Conservation (phyloP, 2,797 vertebrate species). For the Rhadinocentrus ornatus region DNA sequence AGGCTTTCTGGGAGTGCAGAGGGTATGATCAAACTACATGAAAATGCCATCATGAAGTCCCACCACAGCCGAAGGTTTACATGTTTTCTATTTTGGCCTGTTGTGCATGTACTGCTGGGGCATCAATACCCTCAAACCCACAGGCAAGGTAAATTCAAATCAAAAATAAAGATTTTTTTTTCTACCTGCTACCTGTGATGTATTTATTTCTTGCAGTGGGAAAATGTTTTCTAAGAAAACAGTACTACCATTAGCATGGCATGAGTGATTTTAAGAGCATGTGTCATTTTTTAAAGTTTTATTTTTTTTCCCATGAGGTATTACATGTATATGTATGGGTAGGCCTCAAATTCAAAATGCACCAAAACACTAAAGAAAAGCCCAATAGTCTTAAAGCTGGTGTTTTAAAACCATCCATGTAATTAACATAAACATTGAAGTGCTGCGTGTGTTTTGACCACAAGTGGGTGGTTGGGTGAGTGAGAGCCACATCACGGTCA, state of each 20-base stretch:
- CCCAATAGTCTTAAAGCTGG: not conserved
- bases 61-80: constrained; percentile 68
- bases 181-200: constrained; percentile 59
- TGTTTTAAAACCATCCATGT: constrained; percentile 12
- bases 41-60: constrained; percentile 77
- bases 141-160: constrained; percentile 76
- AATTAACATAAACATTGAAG: constrained; percentile 14
- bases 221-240: constrained; percentile 46
- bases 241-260: constrained; percentile 7
- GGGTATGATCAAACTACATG: constrained; percentile 78
- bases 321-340: constrained; percentile 18
- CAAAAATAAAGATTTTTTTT: constrained; percentile 66
- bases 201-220: constrained; percentile 65
- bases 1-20: constrained; percentile 65
- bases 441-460: constrained; percentile 37
- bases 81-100: constrained; percentile 66
- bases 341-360: constrained; percentile 27
- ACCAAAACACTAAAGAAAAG: constrained; percentile 13
- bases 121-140: constrained; percentile 63
- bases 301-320: constrained; percentile 9
- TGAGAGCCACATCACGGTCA: constrained; percentile 51
- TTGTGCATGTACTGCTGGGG: constrained; percentile 58
- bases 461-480: constrained; percentile 36
- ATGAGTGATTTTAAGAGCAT: constrained; percentile 36
- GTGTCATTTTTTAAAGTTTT: constrained; percentile 36